Base-by-base conservation (phyloP, 2,888 invertebrate genomes). In the Oligia strigilis region DNA sequence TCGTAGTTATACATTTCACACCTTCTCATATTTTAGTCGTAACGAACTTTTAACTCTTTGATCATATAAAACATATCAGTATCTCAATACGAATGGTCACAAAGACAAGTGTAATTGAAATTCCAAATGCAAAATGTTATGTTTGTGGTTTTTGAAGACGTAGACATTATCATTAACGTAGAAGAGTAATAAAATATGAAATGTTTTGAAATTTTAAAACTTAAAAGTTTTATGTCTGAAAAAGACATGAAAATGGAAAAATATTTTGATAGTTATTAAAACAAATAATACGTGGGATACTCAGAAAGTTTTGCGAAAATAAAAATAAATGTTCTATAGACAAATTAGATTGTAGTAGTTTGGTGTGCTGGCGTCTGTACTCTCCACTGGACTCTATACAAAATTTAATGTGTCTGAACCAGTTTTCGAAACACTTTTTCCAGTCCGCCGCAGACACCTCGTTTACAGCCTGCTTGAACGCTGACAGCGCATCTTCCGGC, bases 81-180 rank as follows among this genome's bases (percentile, higher is more conserved):
- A 13, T 67, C 58, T 2, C 40, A 84, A 13, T 85, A 19, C 73
- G 87, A 80, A 84, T 80, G 0, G 0, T 9, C 6, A 64, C 6
- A 62, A 71, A 84, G 72, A 67, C 74, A 43, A 84, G 77, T 84
- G 77, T 70, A 84, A 87, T 87, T 87, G 87, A 85, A 85, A 87
- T 80, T 75, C 72, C 75, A 75, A 89, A 78, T 77, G 83, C 77
- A 74, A 75, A 86, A 80, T 81, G 72, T 36, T 87, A 85, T 75
- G 87, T 87, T 80, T 83, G 84, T 84, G 77, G 87, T 70, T 87
- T 13, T 85, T 66, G 58, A 87, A 79, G 87, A 84, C 67, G 49
- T 70, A 65, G 65, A 52, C 79, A 83, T 76, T 72, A 72, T 77
- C 49, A 75, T 84, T 78, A 78, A 58, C 23, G 64, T 23, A 36